Evolutionary conservation across 2,113 vertebrate species (phyloP).

Genomic region (Pedionomus torquatus): DNA sequence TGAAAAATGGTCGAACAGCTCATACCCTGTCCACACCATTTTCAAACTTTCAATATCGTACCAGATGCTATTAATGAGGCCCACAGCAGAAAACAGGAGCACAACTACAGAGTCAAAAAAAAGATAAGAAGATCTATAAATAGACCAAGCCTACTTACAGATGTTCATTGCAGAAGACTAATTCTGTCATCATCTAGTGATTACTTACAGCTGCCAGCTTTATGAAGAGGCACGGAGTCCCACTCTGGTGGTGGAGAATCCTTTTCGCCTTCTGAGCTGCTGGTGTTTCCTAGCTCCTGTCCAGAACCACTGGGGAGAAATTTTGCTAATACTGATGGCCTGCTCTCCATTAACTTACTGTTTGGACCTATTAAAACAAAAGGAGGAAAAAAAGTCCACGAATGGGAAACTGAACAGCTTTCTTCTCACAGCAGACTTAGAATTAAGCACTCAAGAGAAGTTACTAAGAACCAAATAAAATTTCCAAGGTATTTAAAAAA

Average conservation of each 20-base stretch:
- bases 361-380: conserved; percentile 69
- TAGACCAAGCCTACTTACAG: not conserved
- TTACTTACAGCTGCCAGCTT: conserved; percentile 87
- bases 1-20: not conserved
- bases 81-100: not conserved
- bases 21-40: rapidly evolving
- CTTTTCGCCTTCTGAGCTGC: conserved; percentile 97
- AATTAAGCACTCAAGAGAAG: not conserved
- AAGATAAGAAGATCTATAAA: not conserved
- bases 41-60: not conserved
- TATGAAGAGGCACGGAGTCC: conserved; percentile 88
- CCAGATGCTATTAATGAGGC: not conserved
- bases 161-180: not conserved
- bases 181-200: not conserved
- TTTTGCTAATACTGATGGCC: conserved; percentile 84
- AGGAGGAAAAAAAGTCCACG: not conserved
- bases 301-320: conserved; percentile 80
- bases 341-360: conserved; percentile 83
- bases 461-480: not conserved
- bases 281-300: conserved; percentile 90
- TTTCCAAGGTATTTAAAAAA: not conserved
- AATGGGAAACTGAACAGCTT: not conserved
- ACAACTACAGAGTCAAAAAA: not conserved
- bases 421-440: not conserved
- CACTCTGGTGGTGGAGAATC: conserved; percentile 94